phyloP scores from a whole-genome alignment of 2,113 vertebrate genomes.

The Poecilia latipinna region DNA sequence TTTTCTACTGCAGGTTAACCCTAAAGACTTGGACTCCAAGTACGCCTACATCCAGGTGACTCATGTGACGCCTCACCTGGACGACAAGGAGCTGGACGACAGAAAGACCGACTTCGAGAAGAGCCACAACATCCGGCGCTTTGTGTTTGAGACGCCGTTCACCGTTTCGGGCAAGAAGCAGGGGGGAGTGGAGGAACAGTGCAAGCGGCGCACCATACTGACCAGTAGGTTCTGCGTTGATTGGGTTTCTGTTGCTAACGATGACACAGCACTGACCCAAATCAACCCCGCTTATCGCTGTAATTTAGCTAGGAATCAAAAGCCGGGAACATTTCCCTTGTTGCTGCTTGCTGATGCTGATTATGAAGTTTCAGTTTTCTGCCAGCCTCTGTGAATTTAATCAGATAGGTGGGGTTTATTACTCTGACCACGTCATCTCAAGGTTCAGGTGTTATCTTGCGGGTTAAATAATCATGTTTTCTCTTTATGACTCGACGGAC shows the following conservation, averaged over 20 bases:
- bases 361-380: neutral
- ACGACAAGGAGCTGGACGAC: conserved; percentile 95
- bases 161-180: conserved; percentile 93
- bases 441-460: conserved; percentile 55
- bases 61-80: conserved; percentile 91
- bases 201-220: conserved; percentile 90
- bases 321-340: neutral
- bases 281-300: neutral
- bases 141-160: conserved; percentile 97
- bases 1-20: conserved; percentile 85
- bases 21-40: conserved; percentile 95
- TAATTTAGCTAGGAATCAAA: neutral
- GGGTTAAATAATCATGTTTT: conserved; percentile 26
- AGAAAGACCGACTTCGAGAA: conserved; percentile 95
- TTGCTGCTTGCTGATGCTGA: conserved; percentile 4
- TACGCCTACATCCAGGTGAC: conserved; percentile 98
- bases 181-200: conserved; percentile 95
- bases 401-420: conserved; percentile 34
- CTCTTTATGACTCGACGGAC: neutral
- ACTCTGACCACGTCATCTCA: conserved; percentile 23
- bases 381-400: neutral
- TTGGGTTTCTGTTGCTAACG: neutral
- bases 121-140: conserved; percentile 95
- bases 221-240: conserved; percentile 83
- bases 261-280: neutral